These are phyloP conservation scores for Sphaerophoria rueppellii DNA, from an alignment of 2,888 invertebrate genomes.

Conservation along the genomic window DNA sequence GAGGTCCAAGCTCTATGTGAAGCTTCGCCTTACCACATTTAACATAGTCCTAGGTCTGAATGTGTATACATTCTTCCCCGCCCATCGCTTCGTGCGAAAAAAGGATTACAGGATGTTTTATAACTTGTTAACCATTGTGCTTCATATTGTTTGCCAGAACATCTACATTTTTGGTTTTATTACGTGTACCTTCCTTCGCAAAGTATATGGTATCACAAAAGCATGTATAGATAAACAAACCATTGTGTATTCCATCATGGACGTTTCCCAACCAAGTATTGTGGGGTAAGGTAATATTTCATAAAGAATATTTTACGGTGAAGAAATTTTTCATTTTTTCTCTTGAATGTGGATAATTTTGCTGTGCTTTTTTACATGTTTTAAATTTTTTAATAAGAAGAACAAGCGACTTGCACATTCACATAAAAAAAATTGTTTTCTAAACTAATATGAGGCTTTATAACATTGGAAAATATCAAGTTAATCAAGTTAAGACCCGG, in stretches of 20 bases:
- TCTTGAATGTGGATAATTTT: conserved; percentile 4
- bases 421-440: conserved; percentile 5
- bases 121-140: conserved; percentile 55
- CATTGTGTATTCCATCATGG: not conserved
- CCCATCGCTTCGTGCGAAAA: conserved; percentile 14
- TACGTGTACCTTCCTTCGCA: not conserved
- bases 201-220: conserved; percentile 2
- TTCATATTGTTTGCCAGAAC: conserved; percentile 29
- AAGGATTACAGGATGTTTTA: conserved; percentile 62
- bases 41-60: not conserved
- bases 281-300: not conserved
- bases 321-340: conserved; percentile 2
- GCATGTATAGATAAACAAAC: conserved; percentile 8
- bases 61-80: not conserved
- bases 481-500: conserved; percentile 11
- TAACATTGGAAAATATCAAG: conserved; percentile 7
- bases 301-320: not conserved
- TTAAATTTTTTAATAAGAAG: not conserved
- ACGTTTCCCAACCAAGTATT: too few species aligned
- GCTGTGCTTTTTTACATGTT: not conserved
- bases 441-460: conserved; percentile 11
- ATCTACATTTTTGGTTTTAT: conserved; percentile 20
- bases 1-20: too few species aligned
- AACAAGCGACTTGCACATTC: not conserved
- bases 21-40: not conserved